Conservation (phyloP, 92 coral and sea anemone species). For the Chrysogorgia sp. region DNA sequence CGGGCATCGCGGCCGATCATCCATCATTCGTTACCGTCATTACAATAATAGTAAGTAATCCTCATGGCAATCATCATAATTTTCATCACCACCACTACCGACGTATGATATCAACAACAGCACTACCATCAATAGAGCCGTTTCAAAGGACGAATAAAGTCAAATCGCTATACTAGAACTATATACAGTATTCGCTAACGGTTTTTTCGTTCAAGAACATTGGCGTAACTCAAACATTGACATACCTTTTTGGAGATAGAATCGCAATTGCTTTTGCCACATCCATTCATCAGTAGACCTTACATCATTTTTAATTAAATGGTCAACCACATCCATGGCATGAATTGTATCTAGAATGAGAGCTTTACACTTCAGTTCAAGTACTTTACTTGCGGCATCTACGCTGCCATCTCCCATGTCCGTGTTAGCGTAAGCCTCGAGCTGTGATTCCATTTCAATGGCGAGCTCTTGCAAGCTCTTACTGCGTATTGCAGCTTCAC, state of each 20-base stretch:
- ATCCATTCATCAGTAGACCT: conserved; percentile 88
- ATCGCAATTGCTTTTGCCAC: conserved; percentile 99
- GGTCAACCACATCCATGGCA: conserved; percentile 92
- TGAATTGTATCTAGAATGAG: conserved; percentile 94
- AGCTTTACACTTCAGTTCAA: conserved; percentile 91
- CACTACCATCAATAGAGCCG: too few species aligned
- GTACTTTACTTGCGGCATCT: conserved; percentile 79
- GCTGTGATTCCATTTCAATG: conserved; percentile 98
- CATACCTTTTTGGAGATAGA: conserved; percentile 79
- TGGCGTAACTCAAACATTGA: too few species aligned
- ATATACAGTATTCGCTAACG: background rate
- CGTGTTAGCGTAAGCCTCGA: conserved; percentile 92
- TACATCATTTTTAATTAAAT: conserved; percentile 74
- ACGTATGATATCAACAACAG: too few species aligned
- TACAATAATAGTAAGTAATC: too few species aligned
- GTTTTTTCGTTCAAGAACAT: background rate
- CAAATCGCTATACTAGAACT: too few species aligned
- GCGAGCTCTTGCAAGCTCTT: conserved; percentile 90
- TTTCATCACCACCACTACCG: too few species aligned
- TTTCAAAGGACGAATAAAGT: too few species aligned
- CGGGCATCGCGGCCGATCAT: too few species aligned
- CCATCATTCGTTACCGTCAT: too few species aligned
- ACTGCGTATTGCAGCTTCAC: conserved; percentile 91
- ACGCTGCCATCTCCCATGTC: conserved; percentile 74
- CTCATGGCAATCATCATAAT: too few species aligned